Conservation (phyloP, 2,113 vertebrate species). For the Athene cunicularia region DNA sequence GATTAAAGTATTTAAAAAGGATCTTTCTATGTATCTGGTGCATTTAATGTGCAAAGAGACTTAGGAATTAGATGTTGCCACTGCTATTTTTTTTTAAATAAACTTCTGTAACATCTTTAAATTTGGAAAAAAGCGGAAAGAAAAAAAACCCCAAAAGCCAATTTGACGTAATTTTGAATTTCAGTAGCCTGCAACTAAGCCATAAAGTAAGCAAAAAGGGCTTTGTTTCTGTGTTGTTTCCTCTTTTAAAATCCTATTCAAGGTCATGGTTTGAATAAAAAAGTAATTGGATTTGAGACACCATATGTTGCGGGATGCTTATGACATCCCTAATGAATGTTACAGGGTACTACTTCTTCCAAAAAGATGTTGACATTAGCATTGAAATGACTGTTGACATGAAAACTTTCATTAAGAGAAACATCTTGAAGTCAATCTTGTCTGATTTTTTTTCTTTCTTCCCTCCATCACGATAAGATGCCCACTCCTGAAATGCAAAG, state of each 20-base stretch:
- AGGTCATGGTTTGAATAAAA: conserved; percentile 55
- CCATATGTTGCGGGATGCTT: conserved; percentile 36
- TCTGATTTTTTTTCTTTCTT: neutral
- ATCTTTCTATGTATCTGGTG: accelerated
- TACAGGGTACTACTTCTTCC: neutral
- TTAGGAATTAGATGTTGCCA: neutral
- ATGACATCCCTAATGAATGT: conserved; percentile 28
- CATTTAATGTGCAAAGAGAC: neutral
- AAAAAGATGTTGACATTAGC: conserved; percentile 6
- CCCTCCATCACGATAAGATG: neutral
- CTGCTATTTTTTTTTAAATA: neutral
- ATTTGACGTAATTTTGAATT: neutral
- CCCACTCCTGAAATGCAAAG: neutral
- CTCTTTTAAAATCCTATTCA: neutral
- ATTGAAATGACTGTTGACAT: neutral
- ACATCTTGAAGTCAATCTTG: neutral
- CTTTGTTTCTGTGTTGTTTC: neutral
- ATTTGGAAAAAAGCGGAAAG: neutral
- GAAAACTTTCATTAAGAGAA: conserved; percentile 4
- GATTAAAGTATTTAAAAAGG: neutral
- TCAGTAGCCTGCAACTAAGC: neutral
- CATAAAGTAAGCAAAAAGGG: neutral
- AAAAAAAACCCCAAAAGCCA: neutral
- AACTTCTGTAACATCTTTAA: neutral
- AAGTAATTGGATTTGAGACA: conserved; percentile 55